Base-by-base conservation (phyloP, 2,797 vertebrate genomes). In the Halcyon leucocephala region DNA sequence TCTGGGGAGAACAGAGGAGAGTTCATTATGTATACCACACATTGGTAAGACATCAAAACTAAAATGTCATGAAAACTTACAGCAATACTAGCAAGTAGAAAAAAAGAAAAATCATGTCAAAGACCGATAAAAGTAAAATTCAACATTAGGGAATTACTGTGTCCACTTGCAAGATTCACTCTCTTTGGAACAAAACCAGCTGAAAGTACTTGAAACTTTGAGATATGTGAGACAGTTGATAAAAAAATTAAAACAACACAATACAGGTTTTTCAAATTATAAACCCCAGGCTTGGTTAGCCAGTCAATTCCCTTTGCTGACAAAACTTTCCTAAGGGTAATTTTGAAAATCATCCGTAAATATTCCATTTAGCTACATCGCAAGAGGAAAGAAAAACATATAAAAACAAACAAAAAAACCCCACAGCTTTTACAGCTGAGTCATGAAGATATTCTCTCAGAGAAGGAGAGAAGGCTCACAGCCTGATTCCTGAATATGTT, bases 211-310 rank as follows among this genome's bases (percentile, higher is more conserved):
- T 72, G 9, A 90, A 93, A 89, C 41, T 39, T n/a, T 71, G 85
- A 85, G 69, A 74, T 62, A 64, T 66, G 18, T 55, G 69, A 90
- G 54, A 17, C 66, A 82, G 83, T 35, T 84, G 70, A 79, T 55
- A 86, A 93, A 96, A 96, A 92, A 79, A 83, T 48, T 83, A 58
- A 82, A 95, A 64, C 67, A 92, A 91, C 31, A 90, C 44, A 79
- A 57, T 51, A 62, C 70, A 93, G 42, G 39, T 86, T 94, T 97
- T 96, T 94, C 48, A 79, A 61, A 93, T 94, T 93, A 95, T 89
- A 84, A 95, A 92, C 10, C 54, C 54, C n/a, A 66, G 77, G 37
- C 54, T 49, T 84, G 37, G 73, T 84, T 84, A 95, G 35, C 28
- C 71, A 77, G 51, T 92, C 84, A 87, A 82, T 86, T 90, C 80